Evolutionary conservation across 1,140 invertebrate genomes (phyloP).

Genomic region (Drosophila grimshawi): DNA sequence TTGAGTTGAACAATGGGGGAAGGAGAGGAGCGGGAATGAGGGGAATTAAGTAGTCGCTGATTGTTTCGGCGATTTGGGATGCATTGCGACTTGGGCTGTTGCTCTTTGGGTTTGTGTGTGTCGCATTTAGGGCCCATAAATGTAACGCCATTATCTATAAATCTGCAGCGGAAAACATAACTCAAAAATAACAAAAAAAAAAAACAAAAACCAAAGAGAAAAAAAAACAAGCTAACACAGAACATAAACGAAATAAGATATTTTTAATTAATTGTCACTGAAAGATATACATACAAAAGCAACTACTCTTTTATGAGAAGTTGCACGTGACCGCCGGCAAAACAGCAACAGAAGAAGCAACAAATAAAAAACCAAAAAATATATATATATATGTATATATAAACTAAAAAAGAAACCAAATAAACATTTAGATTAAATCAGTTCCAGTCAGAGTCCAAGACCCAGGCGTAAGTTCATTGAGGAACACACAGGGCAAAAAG

Average conservation of each 20-base stretch:
- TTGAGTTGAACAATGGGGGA: neutral
- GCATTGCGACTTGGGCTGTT: slow-evolving; percentile 8
- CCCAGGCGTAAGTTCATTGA: slow-evolving; percentile 71
- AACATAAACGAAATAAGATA: slow-evolving; percentile 79
- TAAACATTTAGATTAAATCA: slow-evolving; percentile 78
- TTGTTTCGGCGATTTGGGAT: slow-evolving; percentile 16
- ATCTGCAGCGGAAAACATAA: slow-evolving; percentile 81
- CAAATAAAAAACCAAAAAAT: slow-evolving; percentile 12
- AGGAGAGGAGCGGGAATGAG: neutral
- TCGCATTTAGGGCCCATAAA: slow-evolving; percentile 71
- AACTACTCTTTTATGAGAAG: slow-evolving; percentile 56
- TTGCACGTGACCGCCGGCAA: slow-evolving; percentile 65
- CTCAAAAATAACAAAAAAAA: slow-evolving; percentile 74
- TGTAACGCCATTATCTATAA: slow-evolving; percentile 78
- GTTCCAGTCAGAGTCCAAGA: slow-evolving; percentile 21
- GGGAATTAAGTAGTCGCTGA: neutral
- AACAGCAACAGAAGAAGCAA: slow-evolving; percentile 23
- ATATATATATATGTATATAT: slow-evolving; percentile 23
- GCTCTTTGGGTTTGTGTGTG: slow-evolving; percentile 23
- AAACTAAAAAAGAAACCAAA: slow-evolving; percentile 55
- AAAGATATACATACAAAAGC: slow-evolving; percentile 40
- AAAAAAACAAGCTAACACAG: slow-evolving; percentile 40
- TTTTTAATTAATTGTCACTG: slow-evolving; percentile 76
- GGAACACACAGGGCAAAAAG: slow-evolving; percentile 30
- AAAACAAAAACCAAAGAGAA: slow-evolving; percentile 45